These are phyloP conservation scores for Abscondita cerata DNA, from an alignment of 2,888 invertebrate species.

Conservation along the genomic window DNA sequence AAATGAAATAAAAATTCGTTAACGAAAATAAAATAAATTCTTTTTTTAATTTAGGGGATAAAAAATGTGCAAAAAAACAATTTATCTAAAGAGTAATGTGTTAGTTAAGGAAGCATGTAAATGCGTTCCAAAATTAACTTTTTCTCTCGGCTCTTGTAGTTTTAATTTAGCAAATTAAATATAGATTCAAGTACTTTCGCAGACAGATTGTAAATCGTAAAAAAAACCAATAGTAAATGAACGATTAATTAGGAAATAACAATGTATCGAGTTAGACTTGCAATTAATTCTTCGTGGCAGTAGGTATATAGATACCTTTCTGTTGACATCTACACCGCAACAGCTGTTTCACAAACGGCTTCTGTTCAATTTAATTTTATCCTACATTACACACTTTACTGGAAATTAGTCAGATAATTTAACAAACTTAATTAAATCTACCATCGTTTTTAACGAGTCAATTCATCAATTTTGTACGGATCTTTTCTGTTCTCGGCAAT, in stretches of 20 bases:
- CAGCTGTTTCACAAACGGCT: slow-evolving; percentile 55
- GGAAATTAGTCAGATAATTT: slow-evolving; percentile 39
- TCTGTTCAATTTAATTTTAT: slow-evolving; percentile 55
- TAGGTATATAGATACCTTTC: slow-evolving; percentile 32
- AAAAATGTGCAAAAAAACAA: too few relatives aligned
- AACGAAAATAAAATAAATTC: too few relatives aligned
- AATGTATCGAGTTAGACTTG: slow-evolving; percentile 28
- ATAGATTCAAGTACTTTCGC: too few relatives aligned
- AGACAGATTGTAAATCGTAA: not conserved
- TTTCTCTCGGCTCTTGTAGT: too few relatives aligned
- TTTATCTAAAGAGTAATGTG: too few relatives aligned
- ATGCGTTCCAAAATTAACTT: too few relatives aligned
- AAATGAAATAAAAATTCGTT: too few relatives aligned
- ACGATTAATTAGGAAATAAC: slow-evolving; percentile 3
- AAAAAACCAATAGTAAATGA: too few relatives aligned
- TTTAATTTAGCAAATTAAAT: too few relatives aligned
- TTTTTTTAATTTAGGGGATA: too few relatives aligned
- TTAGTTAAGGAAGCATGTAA: too few relatives aligned
- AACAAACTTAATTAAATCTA: not conserved
- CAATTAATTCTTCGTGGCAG: slow-evolving; percentile 41
- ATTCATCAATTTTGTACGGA: not conserved
- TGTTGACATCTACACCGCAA: slow-evolving; percentile 38
- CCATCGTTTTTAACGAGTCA: not conserved
- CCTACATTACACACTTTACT: slow-evolving; percentile 50
- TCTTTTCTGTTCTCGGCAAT: not conserved